Base-by-base conservation (phyloP, 2,113 vertebrate species). In the Ailuropoda melanoleuca region DNA sequence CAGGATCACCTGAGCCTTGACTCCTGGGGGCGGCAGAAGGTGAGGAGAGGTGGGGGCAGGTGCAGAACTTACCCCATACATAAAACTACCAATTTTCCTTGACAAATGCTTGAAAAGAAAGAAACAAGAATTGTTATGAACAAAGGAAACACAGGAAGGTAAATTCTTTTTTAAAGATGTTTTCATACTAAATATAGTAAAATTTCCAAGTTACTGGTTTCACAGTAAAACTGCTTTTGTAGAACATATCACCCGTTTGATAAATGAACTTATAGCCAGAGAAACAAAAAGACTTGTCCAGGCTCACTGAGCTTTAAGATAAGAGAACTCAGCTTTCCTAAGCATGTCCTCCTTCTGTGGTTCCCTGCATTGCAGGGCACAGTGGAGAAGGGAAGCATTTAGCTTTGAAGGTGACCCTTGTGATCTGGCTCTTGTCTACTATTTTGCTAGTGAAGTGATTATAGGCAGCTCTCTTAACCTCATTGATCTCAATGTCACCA, bases 161-260 rank as follows among this genome's bases (percentile, higher is more conserved):
- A n/a, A 72, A 90, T 92, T 95, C 39, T 95, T 75, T 90, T 93
- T 80, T 10, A 43, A 82, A 97, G 46, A 66, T 14, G 62, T 72
- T 77, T 83, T 55, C 85, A 26, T 72, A 80, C 34, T 82, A 39
- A 81, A 58, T 53, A 10, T 13, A 55, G 48, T 78, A 82, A 93
- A 83, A 48, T 83, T 90, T 46, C 81, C 15, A 21, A 26, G 18
- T 10, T 10, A 58, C 1, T 19, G 12, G 23, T 92, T 95, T 97
- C 53, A 68, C 29, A 43, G 18, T 43, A 48, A 50, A 39, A 95
- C 60, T 85, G 64, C 6, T 68, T 90, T 88, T 68, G 62, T 60
- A 13, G 37, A 43, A 26, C n/a, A 74, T 74, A 60, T n/a, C 55
- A 10, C 2, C 88, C 50, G 19, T 70, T 70, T 82, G 8, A 77